Evolutionary conservation across 2,113 vertebrate genomes (phyloP), one percentile per base, ranked within the genome.

Genomic region (Dipodomys merriami): DNA sequence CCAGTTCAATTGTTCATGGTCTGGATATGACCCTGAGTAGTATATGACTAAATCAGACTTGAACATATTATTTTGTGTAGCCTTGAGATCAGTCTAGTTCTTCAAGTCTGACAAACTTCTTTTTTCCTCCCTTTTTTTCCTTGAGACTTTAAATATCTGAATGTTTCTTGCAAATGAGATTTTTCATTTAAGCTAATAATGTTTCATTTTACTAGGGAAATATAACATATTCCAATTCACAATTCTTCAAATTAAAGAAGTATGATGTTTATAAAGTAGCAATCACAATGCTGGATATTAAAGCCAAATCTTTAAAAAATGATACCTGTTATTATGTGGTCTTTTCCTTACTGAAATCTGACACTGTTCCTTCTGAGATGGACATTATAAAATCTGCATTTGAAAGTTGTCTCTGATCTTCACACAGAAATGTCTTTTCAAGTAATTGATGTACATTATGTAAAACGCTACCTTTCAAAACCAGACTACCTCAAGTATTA

Each of bases 401-500:
- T 97, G 97, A 97, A 98, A 98, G 90, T 90, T 96, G 96, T 94
- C 86, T 97, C 96, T 97, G 96, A 97, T 97, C 97, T 97, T 96
- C 96, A 94, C 91, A 93, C 78, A 95, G 93, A 97, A 88, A 91
- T 35, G 71, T 93, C 93, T 96, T 97, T 98, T 96, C 96, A 96
- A 97, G 96, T 91, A 97, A 96, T 95, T 97, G 96, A 97, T 98
- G 97, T 97, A 65, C 96, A 97, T 98, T 97, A 97, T 93, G 96
- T 88, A 96, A 95, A 95, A 91, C 83, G 90, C 95, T 97, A 96
- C 96, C 46, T 97, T 98, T 97, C 97, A 97, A 97, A 98, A 96
- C 95, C 89, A 64, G 5, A 84, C 96, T 92, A 97, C 96, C 90
- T 90, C 95, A 96, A 90, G 90, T 94, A 95, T 94, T 82, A 27